phyloP scores from a whole-genome alignment of 2,113 vertebrate genomes.

The Podilymbus podiceps region DNA sequence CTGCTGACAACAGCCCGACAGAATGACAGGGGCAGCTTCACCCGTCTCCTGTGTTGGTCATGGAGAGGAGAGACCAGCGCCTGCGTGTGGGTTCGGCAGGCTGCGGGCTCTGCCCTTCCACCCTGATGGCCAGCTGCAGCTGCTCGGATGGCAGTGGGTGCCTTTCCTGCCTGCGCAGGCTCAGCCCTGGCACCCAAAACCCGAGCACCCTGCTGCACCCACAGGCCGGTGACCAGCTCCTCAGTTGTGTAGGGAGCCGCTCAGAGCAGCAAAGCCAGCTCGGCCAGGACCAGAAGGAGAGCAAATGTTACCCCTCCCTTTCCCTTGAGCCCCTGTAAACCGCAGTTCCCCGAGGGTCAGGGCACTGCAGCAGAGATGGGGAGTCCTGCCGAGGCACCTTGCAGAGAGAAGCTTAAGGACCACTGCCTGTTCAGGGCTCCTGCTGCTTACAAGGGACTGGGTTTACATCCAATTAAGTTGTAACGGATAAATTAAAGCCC shows the following conservation, averaged over 20 bases:
- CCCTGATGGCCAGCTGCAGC: neutral
- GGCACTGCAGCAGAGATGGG: neutral
- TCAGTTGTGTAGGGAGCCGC: neutral
- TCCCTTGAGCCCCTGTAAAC: neutral
- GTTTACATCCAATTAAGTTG: slow-evolving; percentile 13
- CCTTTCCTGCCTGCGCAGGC: neutral
- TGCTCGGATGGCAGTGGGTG: neutral
- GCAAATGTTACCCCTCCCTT: neutral
- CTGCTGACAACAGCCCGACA: neutral
- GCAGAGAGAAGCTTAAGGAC: neutral
- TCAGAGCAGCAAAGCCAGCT: neutral
- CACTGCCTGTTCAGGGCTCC: neutral
- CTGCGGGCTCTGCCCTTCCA: neutral
- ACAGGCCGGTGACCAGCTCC: neutral
- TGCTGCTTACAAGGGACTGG: neutral
- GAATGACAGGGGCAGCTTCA: neutral
- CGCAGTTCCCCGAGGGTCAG: neutral
- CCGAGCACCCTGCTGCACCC: neutral
- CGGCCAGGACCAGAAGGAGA: neutral
- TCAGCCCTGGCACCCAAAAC: neutral
- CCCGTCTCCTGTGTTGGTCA: neutral
- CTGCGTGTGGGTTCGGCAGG: fast-evolving
- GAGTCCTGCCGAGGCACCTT: neutral
- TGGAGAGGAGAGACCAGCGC: neutral
- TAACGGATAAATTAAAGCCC: neutral